Evolutionary conservation across 2,113 vertebrate genomes (phyloP), one percentile per base, ranked within the genome.

Genomic region (Dryoscopus gambensis): DNA sequence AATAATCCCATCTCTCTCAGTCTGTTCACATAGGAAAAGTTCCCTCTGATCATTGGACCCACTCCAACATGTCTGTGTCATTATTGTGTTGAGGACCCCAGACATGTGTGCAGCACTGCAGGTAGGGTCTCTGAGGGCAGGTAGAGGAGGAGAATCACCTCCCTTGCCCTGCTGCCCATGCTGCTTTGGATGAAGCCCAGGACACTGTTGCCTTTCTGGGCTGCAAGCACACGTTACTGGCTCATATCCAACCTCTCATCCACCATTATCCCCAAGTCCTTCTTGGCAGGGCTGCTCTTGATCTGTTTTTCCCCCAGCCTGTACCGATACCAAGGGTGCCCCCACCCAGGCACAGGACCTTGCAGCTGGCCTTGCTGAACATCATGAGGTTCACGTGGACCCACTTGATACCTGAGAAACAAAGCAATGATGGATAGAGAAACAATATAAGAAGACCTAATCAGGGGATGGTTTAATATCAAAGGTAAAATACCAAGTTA

Each of bases 121-220:
- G 23, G 9, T 18, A 44, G n/a, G 28, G 11, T 31, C 44, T 64
- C 42, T 19, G 17, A 73, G 21, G 11, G 12, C 0, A 2, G 23
- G 23, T 5, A 20, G 24, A 52, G 46, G 17, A 46, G 10, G 11
- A 59, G n/a, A 53, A 47, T 30, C 23, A 15, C 8, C 13, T 52
- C 65, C 18, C 23, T 59, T 33, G 13, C 8, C 10, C 31, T 56
- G 80, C 18, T 77, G 22, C 6, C 40, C 6, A 5, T 0, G 0
- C 9, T 39, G 28, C 13, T 59, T 73, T 57, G 35, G 21, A 47
- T 23, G 21, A 28, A 67, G 14, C 18, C 46, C n/a, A 27, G 24
- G 28, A 13, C 14, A 24, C 1, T 1, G 2, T 5, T 25, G 12
- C 16, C 4, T 53, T 79, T 85, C 52, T 53, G 52, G 46, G 17